Base-by-base conservation (phyloP, 1,140 invertebrate genomes). In the Phthorimaea operculella region DNA sequence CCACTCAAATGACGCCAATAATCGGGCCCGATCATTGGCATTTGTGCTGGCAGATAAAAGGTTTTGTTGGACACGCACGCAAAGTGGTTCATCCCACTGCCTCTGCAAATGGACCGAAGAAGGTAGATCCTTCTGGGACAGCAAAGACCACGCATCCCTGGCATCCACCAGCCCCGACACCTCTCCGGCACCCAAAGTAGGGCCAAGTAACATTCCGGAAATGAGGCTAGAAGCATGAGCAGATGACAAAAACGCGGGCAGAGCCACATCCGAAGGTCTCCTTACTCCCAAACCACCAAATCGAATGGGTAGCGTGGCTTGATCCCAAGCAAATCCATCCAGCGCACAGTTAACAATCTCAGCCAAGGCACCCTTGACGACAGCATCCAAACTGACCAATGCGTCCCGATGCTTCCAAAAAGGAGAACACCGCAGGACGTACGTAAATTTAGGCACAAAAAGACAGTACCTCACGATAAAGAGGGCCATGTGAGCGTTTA, bases 381-480 rank as follows among this genome's bases (percentile, higher is more conserved):
- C 11, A 14, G 1, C 9, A n/a, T 11, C 14, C 39, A 14, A 42
- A 3, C 11, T 11, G 14, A 8, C 11, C 11, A 42, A 42, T 3
- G 14, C 11, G 39, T n/a, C 39, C 14, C 39, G 14, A 42, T n/a
- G 60, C 17, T 39, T 18, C 42, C 47, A 47, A 54, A n/a, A 11
- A 34, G 9, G 11, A 9, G 16, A 42, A 17, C 53, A 54, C 11
- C 53, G 42, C 12, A 54, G n/a, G 21, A 45, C 28, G 44, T 49
- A 49, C 2, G 45, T 54, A n/a, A 47, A 49, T 36, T 49, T 54
- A 7, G 53, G 53, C n/a, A 54, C 53, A 17, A 54, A n/a, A 48
- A 54, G 28, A 54, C 53, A 54, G 15, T 33, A 48, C 14, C 33
- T 16, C 14, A 54, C 7, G 5, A 54, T 54, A 12, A 47, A 48